These are phyloP conservation scores for Drosophila ambigua DNA, from an alignment of 1,140 invertebrate species.

Conservation along the genomic window DNA sequence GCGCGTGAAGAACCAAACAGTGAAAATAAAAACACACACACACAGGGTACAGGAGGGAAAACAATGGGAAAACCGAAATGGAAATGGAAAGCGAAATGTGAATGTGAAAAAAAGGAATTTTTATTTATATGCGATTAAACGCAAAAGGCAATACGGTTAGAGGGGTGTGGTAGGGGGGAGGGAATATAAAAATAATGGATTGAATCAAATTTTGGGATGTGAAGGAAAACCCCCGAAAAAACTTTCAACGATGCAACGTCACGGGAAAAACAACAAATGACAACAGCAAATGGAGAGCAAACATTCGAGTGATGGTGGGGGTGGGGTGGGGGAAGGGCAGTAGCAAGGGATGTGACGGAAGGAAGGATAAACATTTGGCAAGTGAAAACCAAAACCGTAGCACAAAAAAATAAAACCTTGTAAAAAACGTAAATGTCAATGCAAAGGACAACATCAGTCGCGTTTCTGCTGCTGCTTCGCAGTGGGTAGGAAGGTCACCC, in stretches of 20 bases:
- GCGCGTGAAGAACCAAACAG: conserved; percentile 46
- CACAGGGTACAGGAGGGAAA: conserved; percentile 35
- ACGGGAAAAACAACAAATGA: conserved; percentile 68
- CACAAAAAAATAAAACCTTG: conserved; percentile 26
- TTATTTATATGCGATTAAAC: conserved; percentile 76
- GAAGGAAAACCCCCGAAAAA: conserved; percentile 15
- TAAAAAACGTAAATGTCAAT: conserved; percentile 47
- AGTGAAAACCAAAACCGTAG: conserved; percentile 32
- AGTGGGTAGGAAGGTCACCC: background rate
- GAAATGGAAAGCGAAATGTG: conserved; percentile 60
- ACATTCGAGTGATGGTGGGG: background rate
- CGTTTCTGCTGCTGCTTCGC: background rate
- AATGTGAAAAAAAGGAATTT: conserved; percentile 31
- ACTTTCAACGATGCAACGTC: conserved; percentile 26
- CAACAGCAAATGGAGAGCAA: conserved; percentile 60
- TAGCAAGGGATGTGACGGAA: background rate
- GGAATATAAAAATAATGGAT: conserved; percentile 72
- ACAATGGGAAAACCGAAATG: conserved; percentile 64
- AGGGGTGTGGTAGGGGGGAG: conserved; percentile 12
- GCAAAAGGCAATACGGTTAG: conserved; percentile 42
- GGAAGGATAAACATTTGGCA: conserved; percentile 29
- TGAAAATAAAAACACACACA: conserved; percentile 25
- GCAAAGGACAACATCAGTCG: conserved; percentile 1
- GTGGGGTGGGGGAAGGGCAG: too few species aligned
- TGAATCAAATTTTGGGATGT: conserved; percentile 64